Evolutionary conservation across 1,140 invertebrate genomes (phyloP), one percentile per base, ranked within the genome.

Genomic region (Plutomurus gul): DNA sequence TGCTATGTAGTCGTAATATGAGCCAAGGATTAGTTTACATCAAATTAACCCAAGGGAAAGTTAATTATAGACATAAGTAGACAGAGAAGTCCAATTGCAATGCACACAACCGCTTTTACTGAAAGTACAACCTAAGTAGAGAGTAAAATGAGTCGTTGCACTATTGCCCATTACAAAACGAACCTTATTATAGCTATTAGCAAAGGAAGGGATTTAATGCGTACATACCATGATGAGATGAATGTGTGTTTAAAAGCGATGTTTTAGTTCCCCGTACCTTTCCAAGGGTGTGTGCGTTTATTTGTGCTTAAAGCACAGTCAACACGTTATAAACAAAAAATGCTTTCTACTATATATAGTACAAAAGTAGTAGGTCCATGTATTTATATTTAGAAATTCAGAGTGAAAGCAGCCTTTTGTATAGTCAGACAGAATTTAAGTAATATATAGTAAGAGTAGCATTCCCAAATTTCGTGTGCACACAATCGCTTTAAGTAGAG

Each of bases 61-160:
- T 60, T 60, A 60, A 60, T 60, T 60, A 60, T 33, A 60, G 51
- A 60, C 27, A 30, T 60, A 60, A 60, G 51, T 60, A 60, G 51
- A 60, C 51, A 3, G 27, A 27, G 13, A 60, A 30, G 30, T 60
- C 11, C 10, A 60, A 60, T 60, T 60, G 51, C 27, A 3, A 43
- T 10, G 39, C 11, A 33, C 51, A 33, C 3, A n/a, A n/a, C n/a
- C n/a, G n/a, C n/a, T n/a, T n/a, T n/a, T n/a, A n/a, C n/a, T n/a
- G n/a, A n/a, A n/a, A n/a, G n/a, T n/a, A n/a, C n/a, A n/a, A n/a
- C n/a, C n/a, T n/a, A n/a, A n/a, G n/a, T n/a, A n/a, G n/a, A n/a
- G n/a, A n/a, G n/a, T n/a, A n/a, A n/a, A n/a, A 60, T 30, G 22
- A 60, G 27, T 56, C 22, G 30, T 7, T 25, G n/a, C 10, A 56